phyloP scores from a whole-genome alignment of 2,113 vertebrate species.

The Muntiacus muntjak region DNA sequence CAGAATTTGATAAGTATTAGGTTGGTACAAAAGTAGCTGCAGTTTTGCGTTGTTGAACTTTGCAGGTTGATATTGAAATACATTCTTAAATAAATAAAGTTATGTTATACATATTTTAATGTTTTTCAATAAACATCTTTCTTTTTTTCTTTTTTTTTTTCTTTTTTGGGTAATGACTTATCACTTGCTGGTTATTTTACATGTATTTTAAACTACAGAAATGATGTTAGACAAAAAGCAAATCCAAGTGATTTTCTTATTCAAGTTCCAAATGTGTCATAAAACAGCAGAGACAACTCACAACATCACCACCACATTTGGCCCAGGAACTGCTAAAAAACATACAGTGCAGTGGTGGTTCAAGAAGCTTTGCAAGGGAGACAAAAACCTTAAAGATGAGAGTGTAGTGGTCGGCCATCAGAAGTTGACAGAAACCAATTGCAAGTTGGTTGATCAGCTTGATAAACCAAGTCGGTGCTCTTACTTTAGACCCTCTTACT shows the following conservation, averaged over 20 bases:
- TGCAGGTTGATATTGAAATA: neutral
- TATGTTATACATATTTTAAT: neutral
- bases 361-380: neutral
- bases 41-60: neutral
- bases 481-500: neutral
- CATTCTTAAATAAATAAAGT: neutral
- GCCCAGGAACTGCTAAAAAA: neutral
- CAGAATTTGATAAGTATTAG: neutral
- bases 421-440: neutral
- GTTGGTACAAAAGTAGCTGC: neutral
- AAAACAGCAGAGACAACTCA: neutral
- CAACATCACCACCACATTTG: neutral
- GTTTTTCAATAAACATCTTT: neutral
- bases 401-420: neutral
- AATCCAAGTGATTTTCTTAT: neutral
- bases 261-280: neutral
- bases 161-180: neutral
- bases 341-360: neutral
- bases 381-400: neutral
- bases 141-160: neutral
- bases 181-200: neutral
- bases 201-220: neutral
- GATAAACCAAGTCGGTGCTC: neutral
- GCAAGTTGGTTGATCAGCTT: neutral
- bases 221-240: neutral